Percentiles rank a stretch among this genome's conserved stretches.
Conservation (phyloP, 2,113 vertebrate species). For the Haemorhous mexicanus region DNA sequence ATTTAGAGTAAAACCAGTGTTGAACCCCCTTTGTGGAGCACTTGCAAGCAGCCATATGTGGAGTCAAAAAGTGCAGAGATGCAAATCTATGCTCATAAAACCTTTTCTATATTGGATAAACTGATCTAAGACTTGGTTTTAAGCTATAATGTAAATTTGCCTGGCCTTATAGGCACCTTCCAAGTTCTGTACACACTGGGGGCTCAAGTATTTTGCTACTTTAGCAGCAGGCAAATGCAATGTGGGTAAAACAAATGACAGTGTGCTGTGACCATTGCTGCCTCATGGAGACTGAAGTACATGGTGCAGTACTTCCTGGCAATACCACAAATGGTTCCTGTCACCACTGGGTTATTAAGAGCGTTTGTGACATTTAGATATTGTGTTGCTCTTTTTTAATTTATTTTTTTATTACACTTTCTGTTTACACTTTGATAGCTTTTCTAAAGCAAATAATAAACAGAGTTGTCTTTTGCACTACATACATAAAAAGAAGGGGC, state of each 20-base stretch:
- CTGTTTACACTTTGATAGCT: slow-evolving; percentile 26
- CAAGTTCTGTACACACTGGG: background rate
- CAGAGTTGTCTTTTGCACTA: slow-evolving; percentile 5
- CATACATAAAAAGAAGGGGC: slow-evolving; percentile 9
- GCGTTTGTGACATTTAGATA: background rate
- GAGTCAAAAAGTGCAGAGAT: background rate
- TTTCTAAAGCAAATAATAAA: slow-evolving; percentile 43
- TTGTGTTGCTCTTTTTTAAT: background rate
- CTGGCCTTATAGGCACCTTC: background rate
- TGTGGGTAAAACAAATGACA: background rate
- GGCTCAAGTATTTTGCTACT: background rate
- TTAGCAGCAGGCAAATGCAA: background rate
- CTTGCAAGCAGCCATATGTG: background rate
- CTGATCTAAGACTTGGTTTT: background rate
- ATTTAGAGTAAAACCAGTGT: background rate
- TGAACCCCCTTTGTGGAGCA: background rate
- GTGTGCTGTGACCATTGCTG: background rate
- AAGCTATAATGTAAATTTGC: background rate
- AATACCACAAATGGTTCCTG: background rate
- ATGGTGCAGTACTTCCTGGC: background rate
- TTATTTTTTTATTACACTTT: background rate
- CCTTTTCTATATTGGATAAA: background rate
- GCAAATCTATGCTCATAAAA: background rate
- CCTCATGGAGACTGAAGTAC: background rate
- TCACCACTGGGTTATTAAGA: background rate